Base-by-base conservation (phyloP, 1,140 invertebrate genomes). In the Sesamia nonagrioides region DNA sequence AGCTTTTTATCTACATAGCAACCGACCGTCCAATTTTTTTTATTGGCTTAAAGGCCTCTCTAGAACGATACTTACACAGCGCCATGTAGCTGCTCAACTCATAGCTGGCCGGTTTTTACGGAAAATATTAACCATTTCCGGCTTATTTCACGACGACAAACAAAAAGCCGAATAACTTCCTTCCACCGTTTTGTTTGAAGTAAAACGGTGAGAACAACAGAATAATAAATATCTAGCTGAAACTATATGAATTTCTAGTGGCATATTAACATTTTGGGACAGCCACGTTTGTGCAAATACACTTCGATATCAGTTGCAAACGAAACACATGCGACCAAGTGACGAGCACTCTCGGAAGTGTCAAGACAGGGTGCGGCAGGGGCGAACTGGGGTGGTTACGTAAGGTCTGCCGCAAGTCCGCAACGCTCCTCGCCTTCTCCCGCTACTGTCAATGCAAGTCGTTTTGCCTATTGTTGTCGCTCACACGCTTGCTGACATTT, bases 321-420 rank as follows among this genome's bases (percentile, higher is more conserved):
- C 18, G 71, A 74, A 74, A 82, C 75, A 80, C 71, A 78, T 80
- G 60, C 75, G 61, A 71, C 50, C 71, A 78, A 63, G 18, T 63
- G 54, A 58, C 79, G 82, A 77, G 80, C 58, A 78, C 79, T 88
- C 82, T 88, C 83, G 86, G 83, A 88, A 89, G 85, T 88, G 84
- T 86, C 81, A 86, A 87, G 86, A 81, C 80, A 83, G 82, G 74
- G 78, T 74, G 75, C 54, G 74, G 82, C 69, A 72, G 83, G 63
- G 82, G 72, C 66, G 68, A 58, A 63, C 76, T 27, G 72, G 86
- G 81, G 54, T 72, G 83, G 75, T 92, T 91, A 89, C 84, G 85
- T 89, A 92, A 91, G 77, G 78, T 78, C 81, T 86, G 85, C 82
- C 82, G 86, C 61, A 66, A 66, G 61, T 66, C 61, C 61, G 61